Evolutionary conservation across 2,113 vertebrate species (phyloP).

Genomic region (Cacatua alba): DNA sequence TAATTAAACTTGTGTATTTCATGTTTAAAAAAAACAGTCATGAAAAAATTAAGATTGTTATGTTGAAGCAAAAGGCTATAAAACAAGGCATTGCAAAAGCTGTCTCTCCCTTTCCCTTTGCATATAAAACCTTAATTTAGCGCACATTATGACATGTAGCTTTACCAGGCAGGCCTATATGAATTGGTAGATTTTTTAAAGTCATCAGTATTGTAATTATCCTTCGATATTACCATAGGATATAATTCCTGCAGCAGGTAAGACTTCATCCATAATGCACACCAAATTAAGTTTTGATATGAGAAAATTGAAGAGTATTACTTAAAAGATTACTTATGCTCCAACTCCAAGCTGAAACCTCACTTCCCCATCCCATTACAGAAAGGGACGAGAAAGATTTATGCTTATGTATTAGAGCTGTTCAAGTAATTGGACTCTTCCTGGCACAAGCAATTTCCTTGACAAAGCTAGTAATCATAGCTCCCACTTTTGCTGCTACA

Average conservation of each 20-base stretch:
- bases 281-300: conserved; percentile 18
- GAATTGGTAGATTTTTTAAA: neutral
- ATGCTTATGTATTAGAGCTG: neutral
- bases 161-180: neutral
- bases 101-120: neutral
- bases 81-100: neutral
- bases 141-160: neutral
- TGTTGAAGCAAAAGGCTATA: neutral
- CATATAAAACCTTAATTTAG: neutral
- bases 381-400: neutral
- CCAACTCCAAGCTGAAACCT: neutral
- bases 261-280: neutral
- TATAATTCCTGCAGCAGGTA: neutral
- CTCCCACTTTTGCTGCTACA: neutral
- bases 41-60: neutral
- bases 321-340: neutral
- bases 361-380: neutral
- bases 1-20: neutral
- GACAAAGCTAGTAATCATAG: neutral
- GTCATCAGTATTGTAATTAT: neutral
- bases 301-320: neutral
- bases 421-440: neutral
- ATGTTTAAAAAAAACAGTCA: neutral
- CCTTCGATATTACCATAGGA: neutral
- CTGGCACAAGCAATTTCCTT: neutral